Base-by-base conservation (phyloP, 1,140 invertebrate genomes). In the roundworm (Caenorhabditis elegans) region DNA sequence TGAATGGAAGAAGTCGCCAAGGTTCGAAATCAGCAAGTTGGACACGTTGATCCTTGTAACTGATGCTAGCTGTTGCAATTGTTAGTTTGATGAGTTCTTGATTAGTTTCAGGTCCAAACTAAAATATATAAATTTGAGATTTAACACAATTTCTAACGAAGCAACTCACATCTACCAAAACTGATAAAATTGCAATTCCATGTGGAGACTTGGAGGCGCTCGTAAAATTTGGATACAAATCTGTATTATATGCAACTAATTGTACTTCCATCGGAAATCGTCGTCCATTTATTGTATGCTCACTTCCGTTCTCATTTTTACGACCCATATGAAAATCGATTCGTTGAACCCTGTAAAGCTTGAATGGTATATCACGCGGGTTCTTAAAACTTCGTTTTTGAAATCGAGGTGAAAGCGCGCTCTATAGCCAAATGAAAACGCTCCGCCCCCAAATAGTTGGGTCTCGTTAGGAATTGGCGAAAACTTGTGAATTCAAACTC, bases 291-390 rank as follows among this genome's bases (percentile, higher is more conserved):
- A 96, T 94, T 28, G 93, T 93, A 90, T 96, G 95, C 90, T 96
- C 95, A 47, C 94, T 95, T 15, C 95, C 95, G 43, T 83, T 83
- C 82, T 93, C 92, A 85, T 93, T 93, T 85, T 94, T 93, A 91
- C 95, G 94, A 85, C 90, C 96, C 94, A 91, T 96, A 94, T 91
- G 96, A 94, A 98, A 94, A 90, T 96, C 95, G 86, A 98, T 95
- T 55, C 88, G 78, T n/a, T 84, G 65, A 0, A 90, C 77, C 11
- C 86, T 78, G 76, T 22, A 82, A 28, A 8, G 15, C 5, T 43
- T 15, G 39, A 70, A 2, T 39, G n/a, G n/a, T n/a, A n/a, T n/a
- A n/a, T n/a, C n/a, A n/a, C n/a, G n/a, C n/a, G n/a, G n/a, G n/a
- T n/a, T n/a, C n/a, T n/a, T n/a, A n/a, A n/a, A n/a, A n/a, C n/a